Evolutionary conservation across 2,113 vertebrate genomes (phyloP).

Genomic region (Monarcha castaneiventris): DNA sequence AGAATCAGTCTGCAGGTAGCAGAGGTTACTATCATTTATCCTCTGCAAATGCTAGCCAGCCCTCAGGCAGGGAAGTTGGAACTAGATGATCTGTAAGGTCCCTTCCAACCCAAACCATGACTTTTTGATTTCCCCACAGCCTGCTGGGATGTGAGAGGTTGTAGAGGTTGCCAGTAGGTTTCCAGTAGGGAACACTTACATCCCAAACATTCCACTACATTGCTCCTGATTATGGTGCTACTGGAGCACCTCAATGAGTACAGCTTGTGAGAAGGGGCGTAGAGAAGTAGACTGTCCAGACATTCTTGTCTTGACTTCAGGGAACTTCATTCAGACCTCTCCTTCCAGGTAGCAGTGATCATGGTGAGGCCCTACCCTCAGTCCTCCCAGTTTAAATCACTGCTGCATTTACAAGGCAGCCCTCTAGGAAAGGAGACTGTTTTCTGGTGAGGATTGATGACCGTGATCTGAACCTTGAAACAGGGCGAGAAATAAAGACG

Average conservation of each 20-base stretch:
- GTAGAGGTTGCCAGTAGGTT: background rate
- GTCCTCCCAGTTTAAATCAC: background rate
- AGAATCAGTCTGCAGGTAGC: background rate
- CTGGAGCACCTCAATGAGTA: background rate
- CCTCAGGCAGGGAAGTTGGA: background rate
- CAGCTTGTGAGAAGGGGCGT: background rate
- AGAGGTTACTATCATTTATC: background rate
- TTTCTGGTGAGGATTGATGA: slow-evolving; percentile 15
- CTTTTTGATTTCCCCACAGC: background rate
- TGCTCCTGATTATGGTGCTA: background rate
- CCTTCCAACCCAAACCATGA: background rate
- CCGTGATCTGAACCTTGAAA: slow-evolving; percentile 11
- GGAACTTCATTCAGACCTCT: background rate
- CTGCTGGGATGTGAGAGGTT: background rate
- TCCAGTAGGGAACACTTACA: background rate
- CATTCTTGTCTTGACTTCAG: background rate
- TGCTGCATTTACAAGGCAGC: background rate
- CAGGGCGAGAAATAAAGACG: slow-evolving; percentile 8
- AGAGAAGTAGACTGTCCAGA: background rate
- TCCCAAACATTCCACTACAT: background rate
- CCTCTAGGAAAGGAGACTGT: background rate
- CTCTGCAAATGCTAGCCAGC: background rate
- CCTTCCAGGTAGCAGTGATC: background rate
- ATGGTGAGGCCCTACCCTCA: background rate
- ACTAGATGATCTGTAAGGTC: background rate